Conservation (phyloP, 2,113 vertebrate genomes). For the Trinectes maculatus region DNA sequence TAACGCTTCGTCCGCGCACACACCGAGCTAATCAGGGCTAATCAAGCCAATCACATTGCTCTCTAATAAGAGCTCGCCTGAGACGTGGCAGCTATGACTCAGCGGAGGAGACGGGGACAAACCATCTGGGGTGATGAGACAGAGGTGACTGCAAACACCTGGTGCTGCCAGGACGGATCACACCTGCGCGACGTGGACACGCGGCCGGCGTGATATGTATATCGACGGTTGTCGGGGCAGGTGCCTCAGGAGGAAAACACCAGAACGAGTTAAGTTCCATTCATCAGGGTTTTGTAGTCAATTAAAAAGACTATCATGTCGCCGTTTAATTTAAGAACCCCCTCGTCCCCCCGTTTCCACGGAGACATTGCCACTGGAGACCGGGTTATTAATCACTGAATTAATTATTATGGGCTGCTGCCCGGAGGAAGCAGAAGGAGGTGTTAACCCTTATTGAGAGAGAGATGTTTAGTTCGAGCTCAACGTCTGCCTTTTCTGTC, state of each 20-base stretch:
- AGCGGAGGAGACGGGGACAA: slow-evolving; percentile 43
- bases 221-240: not conserved
- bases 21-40: slow-evolving; percentile 53
- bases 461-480: too few species aligned
- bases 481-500: too few species aligned
- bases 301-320: slow-evolving; percentile 58
- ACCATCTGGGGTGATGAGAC: slow-evolving; percentile 9
- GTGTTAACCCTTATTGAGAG: slow-evolving; percentile 67
- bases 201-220: not conserved
- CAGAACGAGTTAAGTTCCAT: slow-evolving; percentile 8
- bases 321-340: slow-evolving; percentile 57
- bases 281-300: slow-evolving; percentile 59
- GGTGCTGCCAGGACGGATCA: slow-evolving; percentile 15
- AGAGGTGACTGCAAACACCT: slow-evolving; percentile 48
- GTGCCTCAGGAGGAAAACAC: slow-evolving; percentile 15
- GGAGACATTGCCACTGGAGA: slow-evolving; percentile 64
- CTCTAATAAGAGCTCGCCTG: slow-evolving; percentile 38
- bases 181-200: slow-evolving; percentile 18
- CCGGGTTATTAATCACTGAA: slow-evolving; percentile 72
- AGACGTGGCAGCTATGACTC: slow-evolving; percentile 40
- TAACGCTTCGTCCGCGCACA: slow-evolving; percentile 19
- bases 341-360: slow-evolving; percentile 61
- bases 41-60: slow-evolving; percentile 44
- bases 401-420: slow-evolving; percentile 71
- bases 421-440: slow-evolving; percentile 56